A percentile compares a stretch with the other conserved stretches of the same genome.
Conservation (phyloP, 2,888 invertebrate species). For the Lutraria lutraria region DNA sequence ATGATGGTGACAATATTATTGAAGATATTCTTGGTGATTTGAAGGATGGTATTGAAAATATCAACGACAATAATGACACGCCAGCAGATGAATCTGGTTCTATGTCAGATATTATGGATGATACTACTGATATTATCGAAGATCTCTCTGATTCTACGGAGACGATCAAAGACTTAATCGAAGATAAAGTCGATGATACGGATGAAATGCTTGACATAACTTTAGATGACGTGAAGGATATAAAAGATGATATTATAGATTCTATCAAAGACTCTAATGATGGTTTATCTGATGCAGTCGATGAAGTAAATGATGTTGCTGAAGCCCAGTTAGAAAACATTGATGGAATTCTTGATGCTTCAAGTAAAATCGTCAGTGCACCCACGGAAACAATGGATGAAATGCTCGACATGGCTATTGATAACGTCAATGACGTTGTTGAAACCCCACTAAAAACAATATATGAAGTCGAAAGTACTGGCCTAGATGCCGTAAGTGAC, state of each 20-base stretch:
- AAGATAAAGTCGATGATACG: not conserved
- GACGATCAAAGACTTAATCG: not conserved
- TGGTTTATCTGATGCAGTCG: not conserved
- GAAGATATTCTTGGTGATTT: constrained; percentile 7
- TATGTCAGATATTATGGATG: not conserved
- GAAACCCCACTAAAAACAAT: not conserved
- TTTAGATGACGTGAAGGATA: not conserved
- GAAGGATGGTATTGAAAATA: not conserved
- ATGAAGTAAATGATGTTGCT: not conserved
- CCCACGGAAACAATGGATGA: not conserved
- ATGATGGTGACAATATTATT: not conserved
- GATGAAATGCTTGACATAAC: not conserved
- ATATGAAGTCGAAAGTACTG: not conserved
- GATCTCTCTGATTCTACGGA: not conserved
- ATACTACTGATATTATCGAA: not conserved
- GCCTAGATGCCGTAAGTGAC: not conserved
- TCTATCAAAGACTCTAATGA: constrained; percentile 8
- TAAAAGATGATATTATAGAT: constrained; percentile 23
- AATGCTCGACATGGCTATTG: not conserved
- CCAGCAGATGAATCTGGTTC: not conserved
- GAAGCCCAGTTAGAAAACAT: not conserved
- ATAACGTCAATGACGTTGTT: not conserved
- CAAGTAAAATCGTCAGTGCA: not conserved
- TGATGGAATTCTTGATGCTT: not conserved
- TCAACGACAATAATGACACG: not conserved